Conservation (phyloP, 1,140 invertebrate genomes). For the Dendrolimus kikuchii region DNA sequence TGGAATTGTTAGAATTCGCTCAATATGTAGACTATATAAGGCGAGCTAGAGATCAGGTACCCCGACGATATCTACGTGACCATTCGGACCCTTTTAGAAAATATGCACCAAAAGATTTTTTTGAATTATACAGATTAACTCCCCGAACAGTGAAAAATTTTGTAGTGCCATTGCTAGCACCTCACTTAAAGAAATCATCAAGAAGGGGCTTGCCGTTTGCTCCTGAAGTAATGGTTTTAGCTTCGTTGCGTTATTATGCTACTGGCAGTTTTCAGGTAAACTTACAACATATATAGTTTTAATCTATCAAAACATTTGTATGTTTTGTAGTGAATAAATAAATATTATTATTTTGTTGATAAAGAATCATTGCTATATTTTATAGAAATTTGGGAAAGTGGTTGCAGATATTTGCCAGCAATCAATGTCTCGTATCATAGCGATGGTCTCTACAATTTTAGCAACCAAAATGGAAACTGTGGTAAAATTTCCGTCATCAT, state of each 20-base stretch:
- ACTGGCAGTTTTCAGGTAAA: slow-evolving; percentile 15
- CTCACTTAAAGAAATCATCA: slow-evolving; percentile 6
- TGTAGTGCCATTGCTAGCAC: slow-evolving; percentile 11
- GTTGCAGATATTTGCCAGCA: slow-evolving; percentile 11
- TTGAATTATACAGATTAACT: slow-evolving; percentile 9
- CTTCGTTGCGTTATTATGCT: slow-evolving; percentile 14
- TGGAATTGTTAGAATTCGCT: not conserved
- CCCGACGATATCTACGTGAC: slow-evolving; percentile 13
- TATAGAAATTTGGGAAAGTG: slow-evolving; percentile 8
- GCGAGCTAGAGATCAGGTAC: slow-evolving; percentile 5
- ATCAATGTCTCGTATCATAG: slow-evolving; percentile 10
- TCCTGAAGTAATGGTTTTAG: slow-evolving; percentile 12
- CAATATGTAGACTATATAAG: not conserved
- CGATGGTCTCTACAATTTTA: slow-evolving; percentile 8
- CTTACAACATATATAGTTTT: slow-evolving; percentile 1
- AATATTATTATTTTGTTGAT: no score
- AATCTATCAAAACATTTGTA: not conserved
- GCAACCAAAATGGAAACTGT: slow-evolving; percentile 8
- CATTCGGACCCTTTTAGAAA: slow-evolving; percentile 14
- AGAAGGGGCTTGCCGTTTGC: slow-evolving; percentile 16
- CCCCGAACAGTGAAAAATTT: slow-evolving; percentile 10
- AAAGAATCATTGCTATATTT: not conserved
- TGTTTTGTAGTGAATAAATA: not conserved
- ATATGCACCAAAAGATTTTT: slow-evolving; percentile 11
- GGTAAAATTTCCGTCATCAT: slow-evolving; percentile 6